phyloP scores from a whole-genome alignment of 2,113 vertebrate species.

The Crotophaga sulcirostris region DNA sequence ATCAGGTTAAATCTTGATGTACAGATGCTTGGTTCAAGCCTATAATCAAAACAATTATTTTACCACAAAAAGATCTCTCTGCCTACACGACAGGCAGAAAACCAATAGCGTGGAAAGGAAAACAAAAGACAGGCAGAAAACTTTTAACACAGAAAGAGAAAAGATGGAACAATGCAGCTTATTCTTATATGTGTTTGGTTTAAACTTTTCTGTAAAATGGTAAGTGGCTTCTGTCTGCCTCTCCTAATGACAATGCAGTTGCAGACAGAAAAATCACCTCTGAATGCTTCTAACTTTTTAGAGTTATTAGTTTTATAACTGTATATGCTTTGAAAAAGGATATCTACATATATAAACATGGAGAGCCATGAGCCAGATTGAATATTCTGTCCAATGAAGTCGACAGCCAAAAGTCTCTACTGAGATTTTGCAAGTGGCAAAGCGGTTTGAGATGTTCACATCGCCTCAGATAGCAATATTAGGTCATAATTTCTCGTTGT shows the following conservation, averaged over 20 bases:
- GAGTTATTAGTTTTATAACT: background rate
- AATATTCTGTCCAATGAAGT: background rate
- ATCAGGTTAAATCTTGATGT: constrained; percentile 2
- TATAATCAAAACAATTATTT: constrained; percentile 55
- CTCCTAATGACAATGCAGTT: background rate
- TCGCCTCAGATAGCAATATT: background rate
- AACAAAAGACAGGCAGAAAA: background rate
- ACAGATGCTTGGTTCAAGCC: constrained; percentile 22
- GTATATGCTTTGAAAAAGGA: background rate
- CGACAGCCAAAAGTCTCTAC: background rate
- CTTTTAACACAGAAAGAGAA: background rate
- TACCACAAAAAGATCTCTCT: constrained; percentile 15
- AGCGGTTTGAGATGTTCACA: background rate
- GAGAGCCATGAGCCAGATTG: background rate
- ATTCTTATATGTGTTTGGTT: background rate
- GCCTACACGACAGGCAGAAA: background rate
- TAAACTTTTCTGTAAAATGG: background rate
- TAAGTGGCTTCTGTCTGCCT: background rate
- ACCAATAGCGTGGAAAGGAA: background rate
- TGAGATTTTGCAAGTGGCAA: background rate
- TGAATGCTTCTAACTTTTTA: background rate
- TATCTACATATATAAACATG: background rate
- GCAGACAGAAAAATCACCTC: background rate
- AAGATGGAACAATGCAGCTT: background rate
- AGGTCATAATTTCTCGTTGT: background rate